Conservation (phyloP, 2,888 invertebrate species). For the Crematogaster levior region DNA sequence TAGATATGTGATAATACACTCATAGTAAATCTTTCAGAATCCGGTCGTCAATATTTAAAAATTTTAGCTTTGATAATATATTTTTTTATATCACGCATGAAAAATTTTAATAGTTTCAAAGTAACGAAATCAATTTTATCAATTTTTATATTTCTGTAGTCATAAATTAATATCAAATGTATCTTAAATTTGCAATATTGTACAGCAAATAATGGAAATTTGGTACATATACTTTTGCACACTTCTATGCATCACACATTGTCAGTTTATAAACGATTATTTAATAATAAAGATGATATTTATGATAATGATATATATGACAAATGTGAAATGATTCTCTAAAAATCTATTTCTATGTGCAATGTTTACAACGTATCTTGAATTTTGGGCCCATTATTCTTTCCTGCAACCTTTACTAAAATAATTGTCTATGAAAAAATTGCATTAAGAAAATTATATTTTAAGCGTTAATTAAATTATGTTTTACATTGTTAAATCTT, state of each 20-base stretch:
- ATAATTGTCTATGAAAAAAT: conserved; percentile 32
- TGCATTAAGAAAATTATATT: conserved; percentile 22
- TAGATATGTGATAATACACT: not conserved
- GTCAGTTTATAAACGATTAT: conserved; percentile 29
- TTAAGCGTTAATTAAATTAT: conserved; percentile 47
- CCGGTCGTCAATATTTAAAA: not conserved
- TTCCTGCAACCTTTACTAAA: not conserved
- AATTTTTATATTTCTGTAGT: conserved; percentile 10
- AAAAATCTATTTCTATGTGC: conserved; percentile 29
- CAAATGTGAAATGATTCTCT: conserved; percentile 24
- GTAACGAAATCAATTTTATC: not conserved
- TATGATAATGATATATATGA: conserved; percentile 3
- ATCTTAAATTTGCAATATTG: conserved; percentile 40
- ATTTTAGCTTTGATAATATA: conserved; percentile 10
- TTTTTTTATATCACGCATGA: not conserved
- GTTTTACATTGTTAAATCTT: conserved; percentile 38
- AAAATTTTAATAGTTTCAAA: conserved; percentile 9
- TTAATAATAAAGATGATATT: conserved; percentile 22
- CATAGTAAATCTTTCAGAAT: conserved; percentile 1
- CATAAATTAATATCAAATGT: conserved; percentile 13
- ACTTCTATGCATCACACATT: conserved; percentile 12
- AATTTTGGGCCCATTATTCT: conserved; percentile 47
- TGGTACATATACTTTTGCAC: conserved; percentile 21
- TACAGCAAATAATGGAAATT: conserved; percentile 18
- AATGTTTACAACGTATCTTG: conserved; percentile 24